These are phyloP conservation scores for Mormyrus hasselquistii DNA, from an alignment of 2,797 vertebrate genomes.

Conservation along the genomic window DNA sequence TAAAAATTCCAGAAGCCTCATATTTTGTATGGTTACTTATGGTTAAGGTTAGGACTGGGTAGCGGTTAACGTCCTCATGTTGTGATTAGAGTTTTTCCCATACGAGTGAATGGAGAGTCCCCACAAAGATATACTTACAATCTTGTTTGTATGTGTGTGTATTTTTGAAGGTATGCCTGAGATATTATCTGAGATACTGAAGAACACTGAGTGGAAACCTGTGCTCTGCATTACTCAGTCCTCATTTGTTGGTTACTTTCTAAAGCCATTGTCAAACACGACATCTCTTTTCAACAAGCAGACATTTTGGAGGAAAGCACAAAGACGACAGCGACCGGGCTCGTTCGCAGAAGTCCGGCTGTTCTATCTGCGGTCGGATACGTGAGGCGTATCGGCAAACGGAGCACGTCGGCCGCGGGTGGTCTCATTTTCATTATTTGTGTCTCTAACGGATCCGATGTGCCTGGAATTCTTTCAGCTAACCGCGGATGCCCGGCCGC, in stretches of 20 bases:
- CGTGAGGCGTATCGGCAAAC: constrained; percentile 47
- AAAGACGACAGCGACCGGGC: constrained; percentile 21
- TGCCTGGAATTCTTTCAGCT: constrained; percentile 49
- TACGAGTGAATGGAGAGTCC: not conserved
- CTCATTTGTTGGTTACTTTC: not conserved
- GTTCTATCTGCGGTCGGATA: constrained; percentile 11
- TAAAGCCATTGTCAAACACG: constrained; percentile 13
- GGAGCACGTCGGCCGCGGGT: constrained; percentile 37
- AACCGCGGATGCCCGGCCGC: constrained; percentile 40
- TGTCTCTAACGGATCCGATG: constrained; percentile 42
- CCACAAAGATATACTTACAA: too few species aligned
- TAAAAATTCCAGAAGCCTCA: not conserved
- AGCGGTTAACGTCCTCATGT: not conserved
- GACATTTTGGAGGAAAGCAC: constrained; percentile 21
- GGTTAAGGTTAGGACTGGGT: not conserved
- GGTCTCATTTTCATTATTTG: constrained; percentile 49
- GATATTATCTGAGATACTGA: not conserved
- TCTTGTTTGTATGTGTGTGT: not conserved
- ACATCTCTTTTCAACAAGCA: constrained; percentile 20
- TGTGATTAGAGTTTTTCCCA: not conserved
- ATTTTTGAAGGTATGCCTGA: not conserved
- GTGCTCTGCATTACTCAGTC: not conserved
- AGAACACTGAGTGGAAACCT: not conserved
- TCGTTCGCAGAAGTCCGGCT: constrained; percentile 26
- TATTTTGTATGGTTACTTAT: not conserved